Base-by-base conservation (phyloP, 2,113 vertebrate species). In the Lagopus leucura region DNA sequence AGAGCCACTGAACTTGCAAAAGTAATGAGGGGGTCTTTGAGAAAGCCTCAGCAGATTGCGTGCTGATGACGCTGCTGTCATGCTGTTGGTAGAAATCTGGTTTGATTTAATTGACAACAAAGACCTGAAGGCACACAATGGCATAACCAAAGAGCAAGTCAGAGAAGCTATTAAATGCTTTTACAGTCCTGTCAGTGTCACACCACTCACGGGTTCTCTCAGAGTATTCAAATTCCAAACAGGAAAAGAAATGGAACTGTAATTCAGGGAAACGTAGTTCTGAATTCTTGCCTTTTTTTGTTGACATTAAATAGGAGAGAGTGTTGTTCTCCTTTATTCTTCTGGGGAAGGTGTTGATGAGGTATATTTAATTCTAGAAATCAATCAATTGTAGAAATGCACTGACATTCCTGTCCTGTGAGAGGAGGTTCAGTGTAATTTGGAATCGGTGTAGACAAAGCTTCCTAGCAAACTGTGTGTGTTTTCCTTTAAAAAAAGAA, bases 71-170 rank as follows among this genome's bases (percentile, higher is more conserved):
- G 12, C 82, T 89, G 79, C 88, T 96, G 65, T 67, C 22, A 8
- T 77, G 60, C 67, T 60, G 64, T 80, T 92, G 93, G 60, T 63
- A 77, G 87, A 77, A 96, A 83, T 89, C 50, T 67, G 82, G n/a
- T 61, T 94, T 94, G 82, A 52, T 88, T 74, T 84, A 77, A 86
- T 92, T 80, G 78, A 38, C 65, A 65, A 54, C 72, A 34, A 60
- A 81, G 55, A 92, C 91, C 82, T 92, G 67, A 67, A 92, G 66
- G 54, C 58, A 69, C 70, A 34, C 47, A 79, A 79, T 27, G 75
- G 55, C 72, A 88, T 27, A 82, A 74, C 45, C 1, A 0, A 93
- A 92, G 82, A 86, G 55, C 60, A 27, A 91, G 42, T 80, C 64
- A 71, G 74, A 89, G 88, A 47, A 77, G 30, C 55, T 72, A 63